These are phyloP conservation scores for Hippasteria phrygiana DNA, from an alignment of 53 echinoderm and acorn worm genomes.

Conservation along the genomic window DNA sequence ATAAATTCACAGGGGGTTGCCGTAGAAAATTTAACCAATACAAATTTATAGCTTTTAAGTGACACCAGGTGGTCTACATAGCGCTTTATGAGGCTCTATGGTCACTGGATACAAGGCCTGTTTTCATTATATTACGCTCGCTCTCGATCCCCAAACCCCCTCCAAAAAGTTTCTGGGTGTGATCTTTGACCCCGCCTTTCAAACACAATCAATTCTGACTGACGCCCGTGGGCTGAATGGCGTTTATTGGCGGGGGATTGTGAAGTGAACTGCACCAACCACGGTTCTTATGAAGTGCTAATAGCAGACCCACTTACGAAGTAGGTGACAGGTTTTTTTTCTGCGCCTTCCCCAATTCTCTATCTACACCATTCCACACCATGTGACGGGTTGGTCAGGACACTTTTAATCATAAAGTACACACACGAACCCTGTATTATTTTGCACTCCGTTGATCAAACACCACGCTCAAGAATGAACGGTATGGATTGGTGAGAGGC, in stretches of 20 bases:
- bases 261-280: background rate
- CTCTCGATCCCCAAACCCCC: background rate
- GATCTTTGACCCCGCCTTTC: conserved; percentile 62
- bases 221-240: conserved; percentile 48
- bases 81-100: background rate
- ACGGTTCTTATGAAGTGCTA: conserved; percentile 3
- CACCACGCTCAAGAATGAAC: background rate
- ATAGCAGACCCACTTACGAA: conserved; percentile 22
- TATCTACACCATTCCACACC: conserved; percentile 26
- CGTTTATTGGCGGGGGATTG: conserved; percentile 4
- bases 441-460: conserved; percentile 49
- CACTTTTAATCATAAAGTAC: conserved; percentile 52
- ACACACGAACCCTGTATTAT: conserved; percentile 62
- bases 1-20: background rate
- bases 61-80: conserved; percentile 25
- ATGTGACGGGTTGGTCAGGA: conserved; percentile 15
- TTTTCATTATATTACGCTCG: background rate
- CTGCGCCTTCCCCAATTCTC: background rate
- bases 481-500: background rate
- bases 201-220: conserved; percentile 52
- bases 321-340: conserved; percentile 16
- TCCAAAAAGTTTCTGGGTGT: conserved; percentile 4
- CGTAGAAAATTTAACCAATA: background rate
- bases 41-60: background rate
- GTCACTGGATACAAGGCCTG: conserved; percentile 9